Evolutionary conservation across 2,113 vertebrate species (phyloP).

Genomic region (Mobula hypostoma): DNA sequence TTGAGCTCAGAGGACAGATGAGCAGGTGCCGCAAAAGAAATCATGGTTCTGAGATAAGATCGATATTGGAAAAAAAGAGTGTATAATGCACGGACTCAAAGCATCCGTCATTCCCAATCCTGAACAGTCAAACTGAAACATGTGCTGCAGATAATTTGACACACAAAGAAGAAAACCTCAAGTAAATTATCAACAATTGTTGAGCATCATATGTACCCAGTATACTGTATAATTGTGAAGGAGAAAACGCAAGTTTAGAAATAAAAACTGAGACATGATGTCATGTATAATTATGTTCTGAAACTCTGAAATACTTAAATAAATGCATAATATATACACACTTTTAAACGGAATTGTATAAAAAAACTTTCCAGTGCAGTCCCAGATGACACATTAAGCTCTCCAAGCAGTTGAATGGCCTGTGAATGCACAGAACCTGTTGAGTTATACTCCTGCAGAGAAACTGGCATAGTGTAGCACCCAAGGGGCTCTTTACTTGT

Average conservation of each 20-base stretch:
- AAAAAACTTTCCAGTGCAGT: neutral
- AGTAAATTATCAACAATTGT: neutral
- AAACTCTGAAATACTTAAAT: neutral
- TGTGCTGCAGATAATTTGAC: neutral
- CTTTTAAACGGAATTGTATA: constrained; percentile 11
- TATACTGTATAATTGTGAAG: neutral
- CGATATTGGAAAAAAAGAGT: neutral
- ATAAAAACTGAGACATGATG: neutral
- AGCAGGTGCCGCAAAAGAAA: neutral
- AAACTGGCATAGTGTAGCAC: constrained; percentile 23
- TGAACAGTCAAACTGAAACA: neutral
- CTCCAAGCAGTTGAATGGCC: constrained; percentile 1
- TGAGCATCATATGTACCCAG: neutral
- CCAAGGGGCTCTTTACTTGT: neutral
- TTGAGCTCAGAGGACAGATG: neutral
- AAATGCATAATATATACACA: neutral
- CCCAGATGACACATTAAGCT: neutral
- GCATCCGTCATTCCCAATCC: too few relatives aligned
- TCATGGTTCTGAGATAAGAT: neutral
- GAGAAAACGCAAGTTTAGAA: neutral
- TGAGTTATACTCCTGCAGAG: constrained; percentile 33
- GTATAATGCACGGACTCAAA: neutral
- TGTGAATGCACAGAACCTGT: constrained; percentile 27
- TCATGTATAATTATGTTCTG: neutral
- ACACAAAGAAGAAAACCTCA: neutral